These are phyloP conservation scores for Enteromius unitaeniatus DNA, from an alignment of 2,797 vertebrate genomes.

Conservation along the genomic window DNA sequence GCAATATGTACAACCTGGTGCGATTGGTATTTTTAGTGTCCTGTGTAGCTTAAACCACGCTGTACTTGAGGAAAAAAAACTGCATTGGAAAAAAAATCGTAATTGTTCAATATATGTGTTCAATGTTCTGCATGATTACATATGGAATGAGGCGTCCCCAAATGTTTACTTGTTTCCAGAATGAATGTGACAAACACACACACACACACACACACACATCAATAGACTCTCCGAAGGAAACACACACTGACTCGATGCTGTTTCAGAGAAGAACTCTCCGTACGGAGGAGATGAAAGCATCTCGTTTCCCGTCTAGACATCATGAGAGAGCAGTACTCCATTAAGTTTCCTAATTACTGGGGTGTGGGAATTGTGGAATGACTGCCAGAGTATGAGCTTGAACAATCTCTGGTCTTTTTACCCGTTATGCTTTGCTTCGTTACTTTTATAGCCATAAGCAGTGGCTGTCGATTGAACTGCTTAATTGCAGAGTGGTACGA, in stretches of 20 bases:
- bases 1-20: slow-evolving; percentile 88
- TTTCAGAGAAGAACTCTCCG: slow-evolving; percentile 15
- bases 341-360: slow-evolving; percentile 18
- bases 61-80: slow-evolving; percentile 65
- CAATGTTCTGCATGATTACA: slow-evolving; percentile 84
- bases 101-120: slow-evolving; percentile 82
- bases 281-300: slow-evolving; percentile 54
- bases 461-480: slow-evolving; percentile 35
- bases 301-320: slow-evolving; percentile 43
- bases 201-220: slow-evolving; percentile 51
- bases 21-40: slow-evolving; percentile 83
- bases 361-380: slow-evolving; percentile 30
- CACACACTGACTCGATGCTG: slow-evolving; percentile 72
- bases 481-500: slow-evolving; percentile 29
- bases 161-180: slow-evolving; percentile 71
- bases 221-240: slow-evolving; percentile 70
- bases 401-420: background rate
- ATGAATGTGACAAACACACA: slow-evolving; percentile 53
- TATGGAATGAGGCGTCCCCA: slow-evolving; percentile 79
- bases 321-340: slow-evolving; percentile 35
- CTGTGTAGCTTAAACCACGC: slow-evolving; percentile 81
- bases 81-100: slow-evolving; percentile 73
- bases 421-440: slow-evolving; percentile 8
- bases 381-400: slow-evolving; percentile 14
- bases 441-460: slow-evolving; percentile 11